Evolutionary conservation across 2,113 vertebrate genomes (phyloP).

Genomic region (Poeciliopsis retropinna): DNA sequence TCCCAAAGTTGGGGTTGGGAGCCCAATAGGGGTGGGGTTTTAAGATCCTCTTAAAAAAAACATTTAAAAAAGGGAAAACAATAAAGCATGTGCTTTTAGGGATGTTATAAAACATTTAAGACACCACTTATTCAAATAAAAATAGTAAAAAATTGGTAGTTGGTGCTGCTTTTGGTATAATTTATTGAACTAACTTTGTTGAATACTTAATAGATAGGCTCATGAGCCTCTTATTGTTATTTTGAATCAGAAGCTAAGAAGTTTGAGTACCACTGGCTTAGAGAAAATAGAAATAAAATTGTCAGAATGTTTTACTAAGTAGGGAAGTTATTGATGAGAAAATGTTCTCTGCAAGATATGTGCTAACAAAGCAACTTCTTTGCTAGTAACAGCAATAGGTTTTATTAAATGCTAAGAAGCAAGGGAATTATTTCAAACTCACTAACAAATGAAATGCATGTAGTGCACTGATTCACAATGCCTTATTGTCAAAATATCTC

Average conservation of each 20-base stretch:
- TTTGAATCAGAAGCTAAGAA: no score
- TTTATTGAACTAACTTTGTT: no score
- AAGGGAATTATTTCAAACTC: no score
- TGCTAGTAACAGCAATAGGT: no score
- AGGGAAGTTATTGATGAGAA: no score
- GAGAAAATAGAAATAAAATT: no score
- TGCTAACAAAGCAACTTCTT: background rate
- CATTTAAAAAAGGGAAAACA: background rate
- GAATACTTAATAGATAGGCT: no score
- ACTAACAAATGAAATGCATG: background rate
- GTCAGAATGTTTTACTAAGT: no score
- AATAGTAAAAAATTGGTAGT: background rate
- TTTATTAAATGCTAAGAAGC: no score
- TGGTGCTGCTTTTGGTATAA: background rate
- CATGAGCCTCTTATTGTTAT: no score
- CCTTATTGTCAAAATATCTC: constrained; percentile 3
- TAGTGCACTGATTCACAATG: background rate
- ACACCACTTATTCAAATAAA: background rate
- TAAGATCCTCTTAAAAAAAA: background rate
- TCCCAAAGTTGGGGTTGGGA: background rate
- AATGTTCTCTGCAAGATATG: background rate
- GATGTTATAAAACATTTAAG: background rate
- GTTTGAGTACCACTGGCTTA: no score
- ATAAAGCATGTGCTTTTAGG: background rate
- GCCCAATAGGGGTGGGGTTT: background rate